phyloP scores from a whole-genome alignment of 2,113 vertebrate species.

The Rhinoptilus africanus region DNA sequence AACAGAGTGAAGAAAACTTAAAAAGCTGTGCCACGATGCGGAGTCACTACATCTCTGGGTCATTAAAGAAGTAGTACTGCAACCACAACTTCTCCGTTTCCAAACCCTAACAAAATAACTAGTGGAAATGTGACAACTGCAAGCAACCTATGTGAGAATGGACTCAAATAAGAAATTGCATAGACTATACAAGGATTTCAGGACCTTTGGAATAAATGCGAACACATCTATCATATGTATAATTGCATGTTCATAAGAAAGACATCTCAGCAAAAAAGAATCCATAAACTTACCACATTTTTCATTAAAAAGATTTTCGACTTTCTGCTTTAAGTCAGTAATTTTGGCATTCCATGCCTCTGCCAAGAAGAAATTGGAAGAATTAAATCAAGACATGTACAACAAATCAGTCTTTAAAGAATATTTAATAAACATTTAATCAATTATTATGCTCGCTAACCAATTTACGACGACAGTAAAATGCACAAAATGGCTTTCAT shows the following conservation, averaged over 20 bases:
- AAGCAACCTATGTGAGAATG: background rate
- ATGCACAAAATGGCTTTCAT: background rate
- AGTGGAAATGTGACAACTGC: background rate
- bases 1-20: background rate
- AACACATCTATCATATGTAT: background rate
- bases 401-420: background rate
- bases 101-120: background rate
- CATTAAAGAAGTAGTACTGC: background rate
- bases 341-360: constrained; percentile 82
- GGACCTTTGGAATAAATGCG: background rate
- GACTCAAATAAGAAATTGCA: background rate
- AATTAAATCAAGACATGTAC: background rate
- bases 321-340: constrained; percentile 76
- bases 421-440: background rate
- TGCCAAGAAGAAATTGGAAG: constrained; percentile 42
- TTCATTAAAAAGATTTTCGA: constrained; percentile 79
- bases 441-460: background rate
- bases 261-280: background rate
- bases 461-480: background rate
- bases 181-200: background rate
- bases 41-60: background rate
- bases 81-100: background rate
- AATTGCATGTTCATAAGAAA: background rate
- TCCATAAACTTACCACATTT: constrained; percentile 76
- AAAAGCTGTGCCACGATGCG: background rate